Evolutionary conservation across 2,888 invertebrate genomes (phyloP), one percentile per base, ranked within the genome.

Genomic region (Lissonota sp.): DNA sequence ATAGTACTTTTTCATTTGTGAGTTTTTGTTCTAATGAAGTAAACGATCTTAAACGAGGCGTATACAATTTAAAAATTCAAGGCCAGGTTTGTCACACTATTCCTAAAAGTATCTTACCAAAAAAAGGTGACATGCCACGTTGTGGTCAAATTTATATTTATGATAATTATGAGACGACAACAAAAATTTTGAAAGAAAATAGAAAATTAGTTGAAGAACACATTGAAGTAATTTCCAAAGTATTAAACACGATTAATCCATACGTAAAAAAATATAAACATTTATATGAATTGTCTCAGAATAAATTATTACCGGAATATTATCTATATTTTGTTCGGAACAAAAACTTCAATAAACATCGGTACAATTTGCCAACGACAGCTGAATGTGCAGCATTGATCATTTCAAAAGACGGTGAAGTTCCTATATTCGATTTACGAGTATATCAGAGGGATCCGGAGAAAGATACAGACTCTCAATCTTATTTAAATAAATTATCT

Each of bases 371-470:
- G 44, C 73, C 73, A 14, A 51, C 42, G 5, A 76, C 76, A 2
- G 46, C 66, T 5, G 75, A 76, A 39, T 76, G 76, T 63, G 76
- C 62, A 12, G 76, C 69, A 0, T 71, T 71, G 58, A 78, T 78
- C 12, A 51, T 78, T 71, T 71, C 58, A 6, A 51, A 64, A 14
- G 26, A 51, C 8, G 58, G 64, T 42, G 16, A 10, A 7, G n/a
- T 49, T 53, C 53, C 44, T 49, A 3, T 44, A 16, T 57, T 46
- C 58, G 66, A 78, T 64, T 64, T 71, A 10, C 72, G 78, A 39
- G 57, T 78, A 37, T 72, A 78, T 78, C 64, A 64, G 3, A 78
- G 10, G 39, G 14, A 53, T 49, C 1, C 10, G 12, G 49, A 49
- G 5, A 8, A 53, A 40, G 37, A 12, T 12, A 0, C 42, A 0